phyloP scores from a whole-genome alignment of 2,888 invertebrate species.

The Volucella inanis region DNA sequence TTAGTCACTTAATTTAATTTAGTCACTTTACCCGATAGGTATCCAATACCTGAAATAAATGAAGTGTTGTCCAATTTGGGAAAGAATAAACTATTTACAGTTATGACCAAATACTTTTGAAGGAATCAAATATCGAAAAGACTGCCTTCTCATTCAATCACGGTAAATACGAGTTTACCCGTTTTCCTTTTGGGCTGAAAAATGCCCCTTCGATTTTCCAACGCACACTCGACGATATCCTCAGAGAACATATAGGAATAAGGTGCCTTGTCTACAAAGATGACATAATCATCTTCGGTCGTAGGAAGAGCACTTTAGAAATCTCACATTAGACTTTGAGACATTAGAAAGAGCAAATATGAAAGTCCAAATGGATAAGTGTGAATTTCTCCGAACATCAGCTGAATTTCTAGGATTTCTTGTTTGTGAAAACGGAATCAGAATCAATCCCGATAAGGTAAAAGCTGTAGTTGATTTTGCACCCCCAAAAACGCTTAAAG shows the following conservation, averaged over 20 bases:
- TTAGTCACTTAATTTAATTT: not conserved
- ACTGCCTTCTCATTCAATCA: constrained; percentile 34
- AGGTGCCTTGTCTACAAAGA: constrained; percentile 14
- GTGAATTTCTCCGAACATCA: constrained; percentile 33
- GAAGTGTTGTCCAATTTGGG: constrained; percentile 18
- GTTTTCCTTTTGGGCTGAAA: constrained; percentile 48
- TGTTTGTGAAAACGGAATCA: not conserved
- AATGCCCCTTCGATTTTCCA: constrained; percentile 51
- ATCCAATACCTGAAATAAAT: constrained; percentile 30
- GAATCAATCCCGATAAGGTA: not conserved
- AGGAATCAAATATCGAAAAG: constrained; percentile 37
- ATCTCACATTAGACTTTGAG: constrained; percentile 12
- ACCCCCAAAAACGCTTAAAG: constrained; percentile 41
- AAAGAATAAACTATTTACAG: constrained; percentile 5
- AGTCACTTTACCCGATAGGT: constrained; percentile 22
- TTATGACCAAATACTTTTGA: constrained; percentile 48
- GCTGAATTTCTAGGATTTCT: constrained; percentile 15
- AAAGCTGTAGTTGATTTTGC: constrained; percentile 16
- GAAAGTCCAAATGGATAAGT: constrained; percentile 43
- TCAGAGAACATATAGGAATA: constrained; percentile 28
- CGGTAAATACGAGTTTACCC: constrained; percentile 42
- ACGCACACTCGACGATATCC: constrained; percentile 10
- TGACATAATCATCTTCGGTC: constrained; percentile 44
- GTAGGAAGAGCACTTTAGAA: constrained; percentile 7
- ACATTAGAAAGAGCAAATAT: constrained; percentile 36